Evolutionary conservation across 2,113 vertebrate species (phyloP).

Genomic region (Cyanoderma ruficeps): DNA sequence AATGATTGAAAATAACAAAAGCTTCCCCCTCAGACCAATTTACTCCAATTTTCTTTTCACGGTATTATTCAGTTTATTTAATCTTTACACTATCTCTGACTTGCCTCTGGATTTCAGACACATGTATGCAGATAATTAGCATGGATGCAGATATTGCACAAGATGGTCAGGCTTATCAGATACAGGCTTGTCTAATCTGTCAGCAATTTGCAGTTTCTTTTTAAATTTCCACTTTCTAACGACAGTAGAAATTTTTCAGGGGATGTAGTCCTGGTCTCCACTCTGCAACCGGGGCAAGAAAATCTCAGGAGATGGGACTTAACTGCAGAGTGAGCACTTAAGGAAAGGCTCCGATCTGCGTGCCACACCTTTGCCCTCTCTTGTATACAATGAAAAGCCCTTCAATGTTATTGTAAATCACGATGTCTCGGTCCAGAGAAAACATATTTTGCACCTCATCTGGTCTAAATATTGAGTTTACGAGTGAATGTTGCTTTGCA

Average conservation of each 20-base stretch:
- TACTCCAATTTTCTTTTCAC: slow-evolving; percentile 35
- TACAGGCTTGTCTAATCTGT: background rate
- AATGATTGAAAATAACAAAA: slow-evolving; percentile 26
- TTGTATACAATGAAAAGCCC: background rate
- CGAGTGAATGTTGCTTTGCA: slow-evolving; percentile 72
- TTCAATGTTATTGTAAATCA: slow-evolving; percentile 36
- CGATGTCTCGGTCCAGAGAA: slow-evolving; percentile 56
- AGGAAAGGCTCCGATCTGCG: background rate
- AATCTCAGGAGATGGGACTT: background rate
- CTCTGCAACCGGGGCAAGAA: background rate
- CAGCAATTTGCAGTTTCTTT: background rate
- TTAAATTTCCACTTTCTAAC: slow-evolving; percentile 40
- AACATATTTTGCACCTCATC: slow-evolving; percentile 75
- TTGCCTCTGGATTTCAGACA: slow-evolving; percentile 39
- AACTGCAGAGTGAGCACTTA: background rate
- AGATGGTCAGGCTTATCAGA: slow-evolving; percentile 31
- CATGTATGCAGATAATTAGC: background rate
- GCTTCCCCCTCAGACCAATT: slow-evolving; percentile 25
- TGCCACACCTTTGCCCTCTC: slow-evolving; percentile 53
- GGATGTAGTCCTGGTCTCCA: background rate
- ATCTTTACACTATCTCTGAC: slow-evolving; percentile 7
- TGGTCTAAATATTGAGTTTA: slow-evolving; percentile 77
- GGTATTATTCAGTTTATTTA: slow-evolving; percentile 28
- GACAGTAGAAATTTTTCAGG: background rate
- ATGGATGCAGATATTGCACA: slow-evolving; percentile 36